Conservation (phyloP, 53 echinoderm and acorn worm species). For the Apostichopus leukothele region DNA sequence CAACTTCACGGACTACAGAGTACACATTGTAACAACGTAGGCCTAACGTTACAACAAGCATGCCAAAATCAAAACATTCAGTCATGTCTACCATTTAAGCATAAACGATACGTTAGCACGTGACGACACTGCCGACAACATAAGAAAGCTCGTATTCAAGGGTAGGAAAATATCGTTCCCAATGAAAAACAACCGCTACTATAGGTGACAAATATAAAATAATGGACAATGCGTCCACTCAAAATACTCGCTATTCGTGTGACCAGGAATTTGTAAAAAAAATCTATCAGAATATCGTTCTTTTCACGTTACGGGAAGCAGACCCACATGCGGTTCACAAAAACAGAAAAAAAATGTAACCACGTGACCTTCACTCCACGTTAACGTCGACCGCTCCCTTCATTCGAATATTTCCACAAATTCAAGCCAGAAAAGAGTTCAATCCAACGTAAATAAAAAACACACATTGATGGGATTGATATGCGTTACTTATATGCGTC, state of each 20-base stretch:
- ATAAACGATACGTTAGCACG: not conserved
- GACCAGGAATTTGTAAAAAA: too few relatives aligned
- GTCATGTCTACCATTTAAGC: not conserved
- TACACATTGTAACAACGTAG: too few relatives aligned
- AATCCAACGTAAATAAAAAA: not conserved
- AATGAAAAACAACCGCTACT: not conserved
- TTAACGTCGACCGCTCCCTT: slow-evolving; percentile 57
- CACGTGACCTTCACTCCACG: slow-evolving; percentile 91
- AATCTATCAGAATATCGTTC: not conserved
- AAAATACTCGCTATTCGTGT: not conserved
- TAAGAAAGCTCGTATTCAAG: not conserved
- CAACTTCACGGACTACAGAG: too few relatives aligned
- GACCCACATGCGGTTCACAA: slow-evolving; percentile 28
- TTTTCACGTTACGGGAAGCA: slow-evolving; percentile 8
- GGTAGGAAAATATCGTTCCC: not conserved
- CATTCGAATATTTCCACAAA: slow-evolving; percentile 26
- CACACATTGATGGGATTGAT: not conserved
- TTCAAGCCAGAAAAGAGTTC: not conserved
- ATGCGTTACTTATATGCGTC: not conserved
- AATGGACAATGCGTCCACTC: not conserved
- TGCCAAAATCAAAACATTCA: slow-evolving; percentile 1
- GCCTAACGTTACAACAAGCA: not conserved
- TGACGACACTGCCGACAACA: not conserved
- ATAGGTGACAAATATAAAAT: not conserved
- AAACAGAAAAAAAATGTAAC: slow-evolving; percentile 54